Evolutionary conservation across 2,113 vertebrate genomes (phyloP).

Genomic region (Coptodon bakossiorum): DNA sequence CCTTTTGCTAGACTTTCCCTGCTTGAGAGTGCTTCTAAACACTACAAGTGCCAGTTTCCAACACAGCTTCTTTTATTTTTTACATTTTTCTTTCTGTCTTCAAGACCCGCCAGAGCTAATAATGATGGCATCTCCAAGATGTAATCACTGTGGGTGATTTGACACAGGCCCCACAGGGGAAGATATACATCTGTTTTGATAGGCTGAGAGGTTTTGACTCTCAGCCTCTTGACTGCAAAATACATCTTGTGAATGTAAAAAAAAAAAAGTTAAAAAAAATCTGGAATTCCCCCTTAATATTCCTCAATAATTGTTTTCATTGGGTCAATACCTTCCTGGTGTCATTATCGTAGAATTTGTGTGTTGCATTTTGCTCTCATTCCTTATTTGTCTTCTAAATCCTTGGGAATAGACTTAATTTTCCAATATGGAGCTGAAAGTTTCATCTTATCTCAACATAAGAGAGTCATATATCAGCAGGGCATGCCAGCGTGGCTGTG

Average conservation of each 20-base stretch:
- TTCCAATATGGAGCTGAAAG: slow-evolving; percentile 8
- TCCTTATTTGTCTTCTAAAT: background rate
- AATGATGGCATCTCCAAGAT: background rate
- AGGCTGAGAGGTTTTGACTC: background rate
- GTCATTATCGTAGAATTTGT: background rate
- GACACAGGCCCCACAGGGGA: background rate
- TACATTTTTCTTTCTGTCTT: background rate
- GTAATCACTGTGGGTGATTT: background rate
- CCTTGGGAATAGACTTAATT: background rate
- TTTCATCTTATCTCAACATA: background rate
- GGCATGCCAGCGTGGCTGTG: background rate
- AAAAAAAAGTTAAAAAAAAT: rapidly evolving
- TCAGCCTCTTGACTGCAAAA: background rate
- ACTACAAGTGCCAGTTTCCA: background rate
- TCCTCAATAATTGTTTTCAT: background rate
- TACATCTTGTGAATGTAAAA: background rate
- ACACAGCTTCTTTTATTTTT: background rate
- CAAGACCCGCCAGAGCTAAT: background rate
- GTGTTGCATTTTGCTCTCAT: background rate
- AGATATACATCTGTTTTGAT: background rate
- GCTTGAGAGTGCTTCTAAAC: background rate
- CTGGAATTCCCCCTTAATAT: background rate
- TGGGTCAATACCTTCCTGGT: background rate
- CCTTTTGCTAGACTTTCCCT: background rate
- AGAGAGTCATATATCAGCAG: background rate